Evolutionary conservation across 2,113 vertebrate species (phyloP).

Genomic region (Vidua chalybeata): DNA sequence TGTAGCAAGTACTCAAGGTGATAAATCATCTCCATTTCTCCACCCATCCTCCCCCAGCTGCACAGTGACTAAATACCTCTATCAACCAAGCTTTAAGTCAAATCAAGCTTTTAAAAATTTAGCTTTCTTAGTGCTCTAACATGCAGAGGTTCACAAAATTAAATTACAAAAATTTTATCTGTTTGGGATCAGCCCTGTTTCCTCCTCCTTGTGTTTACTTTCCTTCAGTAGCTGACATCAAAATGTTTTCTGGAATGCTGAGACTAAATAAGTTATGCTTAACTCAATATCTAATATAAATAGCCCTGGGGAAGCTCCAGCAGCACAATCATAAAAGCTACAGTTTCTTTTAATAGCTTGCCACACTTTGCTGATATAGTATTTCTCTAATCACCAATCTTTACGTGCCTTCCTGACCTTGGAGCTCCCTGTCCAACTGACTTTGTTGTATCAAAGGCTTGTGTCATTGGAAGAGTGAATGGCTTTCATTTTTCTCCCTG

Average conservation of each 20-base stretch:
- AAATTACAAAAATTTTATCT: slow-evolving; percentile 85
- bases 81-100: slow-evolving; percentile 47
- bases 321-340: slow-evolving; percentile 83
- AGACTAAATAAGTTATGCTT: slow-evolving; percentile 89
- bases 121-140: slow-evolving; percentile 74
- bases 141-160: slow-evolving; percentile 78
- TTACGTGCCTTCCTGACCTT: slow-evolving; percentile 85
- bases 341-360: slow-evolving; percentile 84
- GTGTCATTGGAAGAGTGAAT: slow-evolving; percentile 84
- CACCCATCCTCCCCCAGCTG: background rate
- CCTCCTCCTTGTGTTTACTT: slow-evolving; percentile 84
- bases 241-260: slow-evolving; percentile 85
- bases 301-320: slow-evolving; percentile 80
- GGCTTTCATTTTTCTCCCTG: slow-evolving; percentile 85
- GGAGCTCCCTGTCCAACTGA: slow-evolving; percentile 77
- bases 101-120: slow-evolving; percentile 74
- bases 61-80: slow-evolving; percentile 56
- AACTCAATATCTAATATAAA: slow-evolving; percentile 90
- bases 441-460: slow-evolving; percentile 82
- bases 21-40: slow-evolving; percentile 36
- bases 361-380: slow-evolving; percentile 87
- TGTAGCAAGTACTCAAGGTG: background rate
- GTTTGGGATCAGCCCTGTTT: slow-evolving; percentile 80
- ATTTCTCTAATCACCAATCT: slow-evolving; percentile 88
- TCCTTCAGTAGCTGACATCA: slow-evolving; percentile 85